phyloP scores from a whole-genome alignment of 2,888 invertebrate species.

The Odontomyia ornata region DNA sequence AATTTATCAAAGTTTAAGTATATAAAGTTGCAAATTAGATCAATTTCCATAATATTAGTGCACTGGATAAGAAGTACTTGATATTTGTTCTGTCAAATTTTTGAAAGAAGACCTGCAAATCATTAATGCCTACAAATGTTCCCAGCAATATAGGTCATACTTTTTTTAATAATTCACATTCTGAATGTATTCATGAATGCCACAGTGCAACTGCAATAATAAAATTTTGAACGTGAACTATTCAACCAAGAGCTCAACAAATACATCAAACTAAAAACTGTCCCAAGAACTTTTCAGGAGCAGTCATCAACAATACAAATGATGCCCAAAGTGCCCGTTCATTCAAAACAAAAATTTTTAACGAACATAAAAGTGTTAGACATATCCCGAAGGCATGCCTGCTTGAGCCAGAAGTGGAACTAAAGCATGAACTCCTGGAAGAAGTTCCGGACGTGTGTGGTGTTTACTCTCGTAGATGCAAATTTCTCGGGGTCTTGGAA shows the following conservation, averaged over 20 bases:
- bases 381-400: not conserved
- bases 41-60: no score
- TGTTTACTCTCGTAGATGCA: conserved; percentile 30
- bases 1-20: no score
- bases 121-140: not conserved
- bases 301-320: not conserved
- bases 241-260: not conserved
- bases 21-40: no score
- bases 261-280: not conserved
- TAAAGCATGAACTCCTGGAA: no score
- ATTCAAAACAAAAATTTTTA: not conserved
- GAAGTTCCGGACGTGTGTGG: not conserved
- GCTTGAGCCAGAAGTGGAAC: not conserved
- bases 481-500: conserved; percentile 8
- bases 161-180: not conserved
- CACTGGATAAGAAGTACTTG: no score
- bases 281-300: not conserved
- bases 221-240: not conserved
- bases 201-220: no score
- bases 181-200: not conserved
- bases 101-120: no score
- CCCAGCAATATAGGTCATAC: not conserved
- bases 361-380: conserved; percentile 4
- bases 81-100: no score
- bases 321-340: not conserved